Conservation (phyloP, 1,140 invertebrate species). For the Achroia grisella region DNA sequence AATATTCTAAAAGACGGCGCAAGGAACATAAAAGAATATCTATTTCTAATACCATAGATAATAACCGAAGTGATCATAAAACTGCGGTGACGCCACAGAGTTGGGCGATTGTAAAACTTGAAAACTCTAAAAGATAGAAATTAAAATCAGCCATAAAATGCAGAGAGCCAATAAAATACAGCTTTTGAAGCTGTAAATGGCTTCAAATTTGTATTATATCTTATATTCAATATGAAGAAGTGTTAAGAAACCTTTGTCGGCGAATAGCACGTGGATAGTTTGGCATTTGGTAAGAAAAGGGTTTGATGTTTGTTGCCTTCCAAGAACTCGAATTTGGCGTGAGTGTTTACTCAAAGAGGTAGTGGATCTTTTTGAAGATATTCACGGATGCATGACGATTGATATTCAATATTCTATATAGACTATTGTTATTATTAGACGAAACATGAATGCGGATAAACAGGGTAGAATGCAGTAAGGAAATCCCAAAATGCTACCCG, state of each 20-base stretch:
- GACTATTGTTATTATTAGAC: conserved; percentile 13
- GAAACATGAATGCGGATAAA: conserved; percentile 3
- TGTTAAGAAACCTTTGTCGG: conserved; percentile 40
- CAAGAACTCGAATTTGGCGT: not conserved
- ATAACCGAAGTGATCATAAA: conserved; percentile 39
- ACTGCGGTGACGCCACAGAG: conserved; percentile 45
- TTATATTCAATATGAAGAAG: conserved; percentile 33
- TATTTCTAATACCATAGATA: conserved; percentile 9
- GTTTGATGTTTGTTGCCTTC: conserved; percentile 24
- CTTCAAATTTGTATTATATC: conserved; percentile 47
- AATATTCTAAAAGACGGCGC: too few species aligned
- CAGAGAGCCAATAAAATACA: conserved; percentile 41
- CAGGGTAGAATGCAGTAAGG: conserved; percentile 1
- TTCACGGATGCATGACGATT: conserved; percentile 9
- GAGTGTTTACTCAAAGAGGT: conserved; percentile 16
- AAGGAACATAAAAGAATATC: too few species aligned
- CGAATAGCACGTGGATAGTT: conserved; percentile 39
- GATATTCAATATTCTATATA: conserved; percentile 17
- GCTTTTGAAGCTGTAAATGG: conserved; percentile 46
- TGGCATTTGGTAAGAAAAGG: conserved; percentile 37
- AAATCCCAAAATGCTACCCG: conserved; percentile 11
- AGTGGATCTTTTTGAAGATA: conserved; percentile 15
- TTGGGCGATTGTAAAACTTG: conserved; percentile 22
- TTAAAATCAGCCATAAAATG: conserved; percentile 38
- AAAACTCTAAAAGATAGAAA: conserved; percentile 19